Base-by-base conservation (phyloP, 35 echinoderm and acorn worm genomes). In the Heliocidaris tuberculata region DNA sequence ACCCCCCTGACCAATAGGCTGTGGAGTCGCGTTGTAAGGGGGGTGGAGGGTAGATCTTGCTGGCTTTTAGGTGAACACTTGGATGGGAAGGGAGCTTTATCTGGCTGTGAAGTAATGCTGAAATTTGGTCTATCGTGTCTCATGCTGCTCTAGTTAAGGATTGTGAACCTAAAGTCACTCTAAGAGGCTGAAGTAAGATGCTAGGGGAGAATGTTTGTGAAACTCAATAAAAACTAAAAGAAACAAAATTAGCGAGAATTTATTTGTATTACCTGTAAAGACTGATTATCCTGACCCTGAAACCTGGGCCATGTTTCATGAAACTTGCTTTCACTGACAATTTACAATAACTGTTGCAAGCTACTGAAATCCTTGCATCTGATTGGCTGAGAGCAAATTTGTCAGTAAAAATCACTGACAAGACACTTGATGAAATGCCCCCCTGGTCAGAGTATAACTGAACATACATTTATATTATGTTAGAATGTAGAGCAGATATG, bases 11-110 rank as follows among this genome's bases (percentile, higher is more conserved):
- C 13, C 65, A n/a, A 78, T 19, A 78, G 47, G 24, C 87, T 89
- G 10, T 48, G 87, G 31, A 32, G 47, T 48, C 47, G 87, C 87
- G 31, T 89, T 78, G 27, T 24, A 78, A 48, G 31, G 87, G 86
- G 87, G 87, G 87, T 47, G 32, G 31, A 19, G 31, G 31, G 11
- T 47, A 89, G 87, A 89, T 89, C 87, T 89, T 89, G 31, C 87
- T 47, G 31, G 47, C 31, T 47, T 47, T 89, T 32, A 32, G 31
- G 87, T 17, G 87, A 89, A 29, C 5, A 47, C 12, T 5, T 89
- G 87, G 87, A 48, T 89, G 2, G 31, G 32, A 48, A 47, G 17
- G 87, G 47, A 89, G 31, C 31, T 32, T 11, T 42, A 42, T 32
- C 31, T 89, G 87, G 87, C 31, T 89, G 87, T 89, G 47, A 89